A percentile compares a stretch with the other conserved stretches of the same genome.
Evolutionary conservation across 2,797 vertebrate species (phyloP).

Genomic region (Pteronotus mesoamericanus): DNA sequence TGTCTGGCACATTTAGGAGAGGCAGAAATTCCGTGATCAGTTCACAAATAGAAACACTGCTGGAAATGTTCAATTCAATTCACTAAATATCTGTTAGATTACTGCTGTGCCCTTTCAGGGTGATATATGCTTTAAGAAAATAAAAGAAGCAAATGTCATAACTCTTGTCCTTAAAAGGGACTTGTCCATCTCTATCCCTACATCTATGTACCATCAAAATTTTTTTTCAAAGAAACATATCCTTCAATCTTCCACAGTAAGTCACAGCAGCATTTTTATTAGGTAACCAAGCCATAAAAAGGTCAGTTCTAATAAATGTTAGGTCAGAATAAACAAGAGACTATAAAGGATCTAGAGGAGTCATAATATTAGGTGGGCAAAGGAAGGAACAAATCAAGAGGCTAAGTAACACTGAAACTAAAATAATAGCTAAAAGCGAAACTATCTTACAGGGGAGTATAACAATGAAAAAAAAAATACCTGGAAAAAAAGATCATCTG

Average conservation of each 20-base stretch:
- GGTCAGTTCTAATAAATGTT: conserved; percentile 42
- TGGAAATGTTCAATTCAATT: background rate
- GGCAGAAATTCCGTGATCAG: background rate
- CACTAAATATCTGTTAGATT: conserved; percentile 40
- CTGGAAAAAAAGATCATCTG: background rate
- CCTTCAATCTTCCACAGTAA: conserved; percentile 29
- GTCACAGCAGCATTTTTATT: conserved; percentile 45
- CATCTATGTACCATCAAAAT: background rate
- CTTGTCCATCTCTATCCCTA: conserved; percentile 1
- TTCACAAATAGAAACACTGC: background rate
- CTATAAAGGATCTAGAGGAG: background rate
- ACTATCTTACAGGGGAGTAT: background rate
- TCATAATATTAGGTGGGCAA: background rate
- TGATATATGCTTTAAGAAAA: conserved; percentile 17
- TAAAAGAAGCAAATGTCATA: conserved; percentile 19
- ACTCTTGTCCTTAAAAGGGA: conserved; percentile 28
- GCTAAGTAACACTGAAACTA: background rate
- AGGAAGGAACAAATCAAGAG: background rate
- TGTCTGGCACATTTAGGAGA: background rate
- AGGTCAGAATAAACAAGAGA: conserved; percentile 14
- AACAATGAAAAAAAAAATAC: background rate
- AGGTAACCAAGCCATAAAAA: conserved; percentile 34
- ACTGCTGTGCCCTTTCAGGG: conserved; percentile 10
- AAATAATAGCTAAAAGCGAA: background rate
- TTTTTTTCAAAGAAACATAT: background rate